Evolutionary conservation across 53 echinoderm and acorn worm genomes (phyloP), one percentile per base, ranked within the genome.

Genomic region (Crossaster papposus): DNA sequence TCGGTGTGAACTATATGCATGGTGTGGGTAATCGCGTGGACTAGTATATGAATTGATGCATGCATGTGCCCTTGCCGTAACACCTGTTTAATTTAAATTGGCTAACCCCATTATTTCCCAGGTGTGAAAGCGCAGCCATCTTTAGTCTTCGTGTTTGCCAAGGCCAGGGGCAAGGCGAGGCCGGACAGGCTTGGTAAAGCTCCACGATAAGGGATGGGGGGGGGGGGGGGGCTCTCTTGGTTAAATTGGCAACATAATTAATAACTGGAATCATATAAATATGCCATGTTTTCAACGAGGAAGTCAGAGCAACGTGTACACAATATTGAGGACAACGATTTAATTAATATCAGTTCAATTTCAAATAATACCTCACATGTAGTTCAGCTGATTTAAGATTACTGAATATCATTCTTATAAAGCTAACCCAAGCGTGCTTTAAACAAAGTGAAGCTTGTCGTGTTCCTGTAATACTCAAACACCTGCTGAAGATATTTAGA

Each of bases 41-140:
- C 58, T 11, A 1, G 53, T 11, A 58, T 58, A 4, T 20, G 22
- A 18, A 20, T 11, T 11, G 17, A 58, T 2, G 58, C 22, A 58
- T 58, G 58, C 58, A 17, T 2, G 51, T 55, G 54, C 17, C 80
- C 63, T 81, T 22, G 34, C 20, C n/a, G 22, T 10, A 81, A 33
- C 81, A 81, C 81, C 81, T 81, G 81, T 62, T 81, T 81, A 32
- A 81, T 81, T 81, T 64, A 36, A 32, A 81, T 81, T 62, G 64
- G 35, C 81, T 63, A 65, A 64, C 36, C 64, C 81, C 34, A 54
- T 34, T 81, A 81, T 55, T 81, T 64, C n/a, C 26, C 81, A 37
- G 65, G 65, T 81, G 81, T 81, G 81, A 64, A 55, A 54, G 20
- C 17, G 53, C 32, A 17, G 9, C 5, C 20, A 23, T 80, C 54